Evolutionary conservation across 2,888 invertebrate species (phyloP).

Genomic region (Melanostoma scalare): DNA sequence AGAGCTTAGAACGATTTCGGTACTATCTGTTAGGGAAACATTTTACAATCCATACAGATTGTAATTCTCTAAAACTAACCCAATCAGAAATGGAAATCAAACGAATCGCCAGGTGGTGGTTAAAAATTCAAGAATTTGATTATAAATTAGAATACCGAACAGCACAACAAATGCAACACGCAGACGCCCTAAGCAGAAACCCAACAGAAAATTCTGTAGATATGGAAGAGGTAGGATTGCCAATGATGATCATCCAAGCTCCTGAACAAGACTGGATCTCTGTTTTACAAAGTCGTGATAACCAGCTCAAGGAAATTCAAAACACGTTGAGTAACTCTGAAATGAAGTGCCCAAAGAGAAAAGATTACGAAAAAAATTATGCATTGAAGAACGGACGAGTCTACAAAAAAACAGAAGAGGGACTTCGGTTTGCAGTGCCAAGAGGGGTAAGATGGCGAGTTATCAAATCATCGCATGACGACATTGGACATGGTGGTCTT

Average conservation of each 20-base stretch:
- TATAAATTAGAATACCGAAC: constrained; percentile 44
- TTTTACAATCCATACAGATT: constrained; percentile 50
- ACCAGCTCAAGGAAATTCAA: background rate
- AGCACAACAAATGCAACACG: constrained; percentile 66
- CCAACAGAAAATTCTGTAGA: constrained; percentile 31
- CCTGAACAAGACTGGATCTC: background rate
- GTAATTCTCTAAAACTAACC: constrained; percentile 51
- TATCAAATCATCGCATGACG: constrained; percentile 14
- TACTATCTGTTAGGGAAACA: constrained; percentile 58
- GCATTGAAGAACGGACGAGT: background rate
- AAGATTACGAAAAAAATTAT: too few relatives aligned
- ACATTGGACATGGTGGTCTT: constrained; percentile 6
- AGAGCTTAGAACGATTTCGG: constrained; percentile 50
- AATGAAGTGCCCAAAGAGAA: too few relatives aligned
- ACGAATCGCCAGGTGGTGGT: constrained; percentile 71
- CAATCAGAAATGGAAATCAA: constrained; percentile 26
- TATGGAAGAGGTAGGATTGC: constrained; percentile 9
- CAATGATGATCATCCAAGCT: background rate
- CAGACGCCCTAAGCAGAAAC: constrained; percentile 72
- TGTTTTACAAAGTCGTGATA: background rate
- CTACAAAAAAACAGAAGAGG: background rate
- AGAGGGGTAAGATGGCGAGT: background rate
- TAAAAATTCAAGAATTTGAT: constrained; percentile 65
- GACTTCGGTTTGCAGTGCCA: background rate
- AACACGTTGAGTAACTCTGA: too few relatives aligned